Base-by-base conservation (phyloP, 1,140 invertebrate species). In the Trachymyrmex septentrionalis region DNA sequence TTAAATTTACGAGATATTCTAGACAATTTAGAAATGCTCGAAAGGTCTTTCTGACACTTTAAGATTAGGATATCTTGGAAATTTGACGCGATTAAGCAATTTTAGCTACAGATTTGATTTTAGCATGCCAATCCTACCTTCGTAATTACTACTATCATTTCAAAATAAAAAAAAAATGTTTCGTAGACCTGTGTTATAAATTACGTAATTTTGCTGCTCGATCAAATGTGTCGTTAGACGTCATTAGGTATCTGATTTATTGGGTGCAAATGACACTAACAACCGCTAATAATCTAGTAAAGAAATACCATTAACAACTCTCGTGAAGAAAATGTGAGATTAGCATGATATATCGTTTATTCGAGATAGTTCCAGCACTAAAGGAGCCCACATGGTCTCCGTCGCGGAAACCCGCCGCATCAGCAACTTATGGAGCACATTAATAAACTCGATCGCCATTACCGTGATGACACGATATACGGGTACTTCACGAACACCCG, bases 401-500 rank as follows among this genome's bases (percentile, higher is more conserved):
- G 1, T 12, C 44, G 44, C 72, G 50, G 48, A 76, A 53, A 64
- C n/a, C 27, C 61, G 50, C 6, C 48, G 30, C 77, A 34, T 55
- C 44, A 69, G 44, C 44, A 55, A 75, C 24, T 84, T 61, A 61
- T 61, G 80, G 24, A 21, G 55, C 69, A 10, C 73, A 78, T 66
- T 66, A 78, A 85, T 85, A 85, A 77, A 66, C 73, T 85, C 82
- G 61, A 66, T 78, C 73, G 67, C 73, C 48, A 53, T 63, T 78
- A 85, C 73, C 34, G 21, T 27, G 61, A 85, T n/a, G 30, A 75
- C 55, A 24, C 55, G 69, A 73, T 48, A 44, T 71, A 81, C 64
- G 27, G 44, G 48, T 57, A 55, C 81, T 90, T 89, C 78, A 53
- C 72, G 77, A 77, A 87, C 85, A 89, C 87, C 88, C 88, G 88